phyloP scores from a whole-genome alignment of 2,888 invertebrate species.

The Macropis europaea region DNA sequence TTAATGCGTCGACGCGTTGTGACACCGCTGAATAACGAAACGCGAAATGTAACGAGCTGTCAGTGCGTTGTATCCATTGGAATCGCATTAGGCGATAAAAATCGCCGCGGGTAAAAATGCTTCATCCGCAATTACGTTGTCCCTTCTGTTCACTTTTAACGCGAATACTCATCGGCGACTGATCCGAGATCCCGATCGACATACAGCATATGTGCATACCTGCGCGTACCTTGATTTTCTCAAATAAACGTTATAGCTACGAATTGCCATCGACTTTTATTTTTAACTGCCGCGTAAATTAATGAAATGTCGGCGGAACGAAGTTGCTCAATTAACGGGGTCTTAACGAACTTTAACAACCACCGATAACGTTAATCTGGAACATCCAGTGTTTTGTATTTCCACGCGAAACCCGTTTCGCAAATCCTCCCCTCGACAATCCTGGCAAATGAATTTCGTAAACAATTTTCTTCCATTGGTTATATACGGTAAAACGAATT shows the following conservation, averaged over 20 bases:
- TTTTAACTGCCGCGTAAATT: neutral
- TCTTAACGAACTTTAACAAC: conserved; percentile 2
- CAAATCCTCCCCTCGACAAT: neutral
- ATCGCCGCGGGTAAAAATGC: conserved; percentile 7
- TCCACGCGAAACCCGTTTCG: neutral
- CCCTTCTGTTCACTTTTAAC: neutral
- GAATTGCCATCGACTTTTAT: neutral
- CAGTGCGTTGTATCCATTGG: neutral
- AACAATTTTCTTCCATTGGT: too few species aligned
- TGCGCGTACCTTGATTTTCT: too few species aligned
- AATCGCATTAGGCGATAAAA: neutral
- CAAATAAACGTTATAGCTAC: neutral
- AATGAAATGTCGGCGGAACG: neutral
- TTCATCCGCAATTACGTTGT: neutral
- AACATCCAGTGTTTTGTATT: neutral
- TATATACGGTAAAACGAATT: too few species aligned
- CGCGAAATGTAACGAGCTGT: conserved; percentile 4
- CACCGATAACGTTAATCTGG: conserved; percentile 11
- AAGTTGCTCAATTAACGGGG: neutral
- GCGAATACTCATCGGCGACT: neutral
- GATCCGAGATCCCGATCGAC: too few species aligned
- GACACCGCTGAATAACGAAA: neutral
- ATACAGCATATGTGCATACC: too few species aligned
- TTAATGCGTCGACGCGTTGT: neutral
- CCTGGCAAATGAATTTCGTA: too few species aligned